phyloP scores from a whole-genome alignment of 2,797 vertebrate species.

The Gobio occitaniae region DNA sequence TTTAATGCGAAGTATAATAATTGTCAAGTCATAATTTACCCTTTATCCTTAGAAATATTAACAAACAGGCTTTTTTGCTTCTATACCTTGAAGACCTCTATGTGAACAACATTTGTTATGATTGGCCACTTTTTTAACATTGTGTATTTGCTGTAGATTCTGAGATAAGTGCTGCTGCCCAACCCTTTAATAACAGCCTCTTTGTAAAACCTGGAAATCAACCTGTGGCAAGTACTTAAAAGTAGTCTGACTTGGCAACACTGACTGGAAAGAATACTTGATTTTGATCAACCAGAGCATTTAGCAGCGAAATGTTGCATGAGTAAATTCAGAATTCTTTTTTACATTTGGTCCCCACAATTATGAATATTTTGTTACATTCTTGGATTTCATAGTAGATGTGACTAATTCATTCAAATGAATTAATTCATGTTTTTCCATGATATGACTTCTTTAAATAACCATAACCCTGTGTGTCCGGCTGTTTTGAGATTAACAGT shows the following conservation, averaged over 20 bases:
- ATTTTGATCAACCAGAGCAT: neutral
- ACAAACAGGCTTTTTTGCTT: neutral
- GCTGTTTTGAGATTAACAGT: constrained; percentile 23
- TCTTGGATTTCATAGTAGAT: neutral
- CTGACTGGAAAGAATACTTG: neutral
- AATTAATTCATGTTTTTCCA: neutral
- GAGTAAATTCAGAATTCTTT: neutral
- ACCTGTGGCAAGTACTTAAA: neutral
- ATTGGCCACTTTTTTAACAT: neutral
- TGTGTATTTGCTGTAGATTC: neutral
- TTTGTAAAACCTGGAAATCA: neutral
- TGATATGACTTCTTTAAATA: constrained; percentile 6
- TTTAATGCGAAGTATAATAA: neutral
- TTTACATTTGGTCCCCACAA: neutral
- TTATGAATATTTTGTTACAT: neutral
- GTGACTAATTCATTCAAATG: neutral
- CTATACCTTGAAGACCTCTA: neutral
- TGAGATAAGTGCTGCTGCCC: neutral
- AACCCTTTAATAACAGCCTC: neutral
- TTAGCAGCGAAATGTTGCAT: neutral
- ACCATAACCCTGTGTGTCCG: constrained; percentile 2
- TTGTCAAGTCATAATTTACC: neutral
- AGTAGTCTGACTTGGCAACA: neutral
- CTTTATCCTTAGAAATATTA: neutral
- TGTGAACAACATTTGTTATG: neutral